Conservation (phyloP, 2,797 vertebrate species). For the Amazona ochrocephala region DNA sequence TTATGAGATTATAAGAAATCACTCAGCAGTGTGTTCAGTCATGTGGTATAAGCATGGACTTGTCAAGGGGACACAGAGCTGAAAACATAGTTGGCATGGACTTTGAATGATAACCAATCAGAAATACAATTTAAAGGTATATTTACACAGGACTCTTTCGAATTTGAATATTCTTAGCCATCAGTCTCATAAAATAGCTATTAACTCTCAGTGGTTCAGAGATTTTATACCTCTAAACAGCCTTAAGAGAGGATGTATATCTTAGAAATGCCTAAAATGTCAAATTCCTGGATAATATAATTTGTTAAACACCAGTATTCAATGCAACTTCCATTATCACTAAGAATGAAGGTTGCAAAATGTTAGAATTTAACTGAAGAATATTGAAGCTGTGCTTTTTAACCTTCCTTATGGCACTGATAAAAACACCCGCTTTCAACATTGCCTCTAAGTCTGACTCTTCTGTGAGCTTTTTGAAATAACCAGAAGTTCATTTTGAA, state of each 20-base stretch:
- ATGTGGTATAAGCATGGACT: conserved; percentile 29
- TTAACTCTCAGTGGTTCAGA: neutral
- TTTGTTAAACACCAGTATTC: neutral
- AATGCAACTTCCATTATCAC: neutral
- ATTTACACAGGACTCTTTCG: neutral
- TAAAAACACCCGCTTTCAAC: neutral
- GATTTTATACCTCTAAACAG: neutral
- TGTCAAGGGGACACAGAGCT: neutral
- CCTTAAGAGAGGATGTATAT: neutral
- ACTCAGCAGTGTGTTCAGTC: conserved; percentile 36
- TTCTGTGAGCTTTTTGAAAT: neutral
- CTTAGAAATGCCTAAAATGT: neutral
- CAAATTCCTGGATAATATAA: neutral
- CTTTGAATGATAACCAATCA: conserved; percentile 30
- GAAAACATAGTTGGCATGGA: neutral
- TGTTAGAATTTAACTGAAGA: neutral
- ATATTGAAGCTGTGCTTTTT: neutral
- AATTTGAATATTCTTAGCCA: neutral
- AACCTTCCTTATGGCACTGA: neutral
- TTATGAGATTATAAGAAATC: conserved; percentile 46
- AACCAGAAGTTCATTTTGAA: neutral
- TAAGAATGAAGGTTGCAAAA: neutral
- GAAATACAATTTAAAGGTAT: neutral
- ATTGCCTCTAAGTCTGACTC: neutral
- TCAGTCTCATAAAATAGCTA: neutral